Evolutionary conservation across 1,140 invertebrate species (phyloP), one percentile per base, ranked within the genome.

Genomic region (Nasonia giraulti): DNA sequence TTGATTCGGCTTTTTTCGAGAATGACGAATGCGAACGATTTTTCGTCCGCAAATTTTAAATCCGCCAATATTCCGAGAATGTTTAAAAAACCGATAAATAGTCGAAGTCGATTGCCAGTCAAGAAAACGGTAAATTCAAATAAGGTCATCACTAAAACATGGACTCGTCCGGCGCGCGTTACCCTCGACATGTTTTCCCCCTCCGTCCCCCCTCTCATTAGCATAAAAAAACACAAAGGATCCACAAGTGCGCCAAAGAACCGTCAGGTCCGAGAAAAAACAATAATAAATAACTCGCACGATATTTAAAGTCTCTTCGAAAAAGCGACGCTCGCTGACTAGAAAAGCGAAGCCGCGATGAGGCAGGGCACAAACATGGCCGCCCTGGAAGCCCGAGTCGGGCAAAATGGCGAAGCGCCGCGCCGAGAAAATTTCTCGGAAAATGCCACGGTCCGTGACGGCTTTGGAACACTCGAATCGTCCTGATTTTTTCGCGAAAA

Each of bases 331-430:
- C n/a, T n/a, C 31, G 23, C 27, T 11, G 47, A 0, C 12, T 37
- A 84, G 40, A 27, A 66, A 44, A 44, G 20, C n/a, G 23, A 14
- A 73, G 62, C 66, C 12, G 44, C 23, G 17, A n/a, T n/a, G n/a
- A n/a, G 14, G 62, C 55, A 82, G 80, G 75, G 73, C 55, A 62
- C 84, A 80, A 91, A 93, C 87, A 93, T 92, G 92, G 92, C 92
- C 87, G 91, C 87, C 87, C 69, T 86, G 86, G 87, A 90, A 90
- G 88, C 90, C 88, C 87, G 86, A 82, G 88, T 89, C 88, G 88
- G 87, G 89, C 91, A 92, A 93, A 90, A 92, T 93, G 92, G 92
- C 92, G 91, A 89, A 74, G 84, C 7, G 33, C 20, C 17, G 31
- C n/a, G 31, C 40, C 17, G 73, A 71, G 82, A 83, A 83, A 83